Conservation (phyloP, 2,113 vertebrate genomes). For the Cynoglossus semilaevis region DNA sequence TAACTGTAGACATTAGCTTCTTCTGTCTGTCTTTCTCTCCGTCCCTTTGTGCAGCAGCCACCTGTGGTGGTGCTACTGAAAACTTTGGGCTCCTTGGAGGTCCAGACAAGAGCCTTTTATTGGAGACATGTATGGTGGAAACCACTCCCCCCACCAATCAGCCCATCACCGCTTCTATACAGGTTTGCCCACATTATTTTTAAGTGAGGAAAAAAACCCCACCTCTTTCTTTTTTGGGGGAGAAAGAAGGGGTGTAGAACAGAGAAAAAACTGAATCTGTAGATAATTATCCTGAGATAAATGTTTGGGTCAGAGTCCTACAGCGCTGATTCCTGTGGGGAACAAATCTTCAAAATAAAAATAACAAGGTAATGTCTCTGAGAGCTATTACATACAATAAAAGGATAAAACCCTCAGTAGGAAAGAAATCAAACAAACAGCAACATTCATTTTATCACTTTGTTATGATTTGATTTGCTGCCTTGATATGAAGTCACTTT, state of each 20-base stretch:
- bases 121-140: conserved; percentile 59
- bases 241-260: not conserved
- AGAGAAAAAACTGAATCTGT: conserved; percentile 13
- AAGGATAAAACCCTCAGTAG: no score
- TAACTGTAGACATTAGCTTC: conserved; percentile 24
- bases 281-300: conserved; percentile 20
- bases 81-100: conserved; percentile 71
- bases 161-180: conserved; percentile 66
- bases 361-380: no score
- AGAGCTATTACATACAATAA: not conserved
- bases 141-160: conserved; percentile 75
- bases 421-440: conserved; percentile 10
- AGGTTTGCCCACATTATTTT: conserved; percentile 53
- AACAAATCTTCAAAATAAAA: no score
- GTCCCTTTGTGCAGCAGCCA: conserved; percentile 54
- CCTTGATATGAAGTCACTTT: no score
- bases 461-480: no score
- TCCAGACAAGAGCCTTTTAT: conserved; percentile 79
- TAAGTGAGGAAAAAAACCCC: conserved; percentile 27
- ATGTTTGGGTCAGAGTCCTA: not conserved
- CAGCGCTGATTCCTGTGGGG: not conserved
- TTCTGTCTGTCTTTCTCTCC: conserved; percentile 25
- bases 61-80: conserved; percentile 69
- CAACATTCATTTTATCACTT: not conserved
- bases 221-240: conserved; percentile 5